Base-by-base conservation (phyloP, 2,113 vertebrate species). In the Cyrtonyx montezumae region DNA sequence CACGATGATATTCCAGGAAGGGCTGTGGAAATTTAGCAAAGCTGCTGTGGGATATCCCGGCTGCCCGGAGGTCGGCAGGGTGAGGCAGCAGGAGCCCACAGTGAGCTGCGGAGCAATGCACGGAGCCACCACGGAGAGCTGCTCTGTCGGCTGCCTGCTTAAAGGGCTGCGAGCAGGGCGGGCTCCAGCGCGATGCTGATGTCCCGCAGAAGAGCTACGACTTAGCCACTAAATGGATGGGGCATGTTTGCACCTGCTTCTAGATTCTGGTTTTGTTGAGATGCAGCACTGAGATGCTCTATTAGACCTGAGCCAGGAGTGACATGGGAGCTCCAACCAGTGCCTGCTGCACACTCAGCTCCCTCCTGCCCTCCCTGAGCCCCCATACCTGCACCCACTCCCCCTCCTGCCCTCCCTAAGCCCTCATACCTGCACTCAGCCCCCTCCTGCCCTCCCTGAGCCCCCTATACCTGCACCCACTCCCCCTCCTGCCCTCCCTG, bases 261-360 rank as follows among this genome's bases (percentile, higher is more conserved):
- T 2, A 53, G 6, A 90, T 8, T 43, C 84, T 13, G 46, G 82
- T 73, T 19, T 34, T 82, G 90, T 85, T 5, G 25, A 58, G 92
- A 37, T 2, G 11, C 73, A 88, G 73, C 85, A 71, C 25, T 25
- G 7, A 34, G 66, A 34, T 37, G 59, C 26, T 93, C 75, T 3
- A 28, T 0, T 82, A 87, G 94, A 81, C 87, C 84, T 18, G 58
- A 61, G 48, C 2, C 51, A 32, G 75, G 75, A 76, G 71, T 85
- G 94, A 91, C 91, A 85, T 5, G 2, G 25, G 53, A 93, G 85
- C 85, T 95, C 92, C 88, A 84, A 87, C 15, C 88, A 63, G 85
- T 2, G 2, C 58, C 13, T 2, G 2, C 5, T 2, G 1, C 3
- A 15, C 59, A 11, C 82, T 81, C 88, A 77, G 63, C 21, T 3